Evolutionary conservation across 2,797 vertebrate species (phyloP).

Genomic region (Chloroceryle inda): DNA sequence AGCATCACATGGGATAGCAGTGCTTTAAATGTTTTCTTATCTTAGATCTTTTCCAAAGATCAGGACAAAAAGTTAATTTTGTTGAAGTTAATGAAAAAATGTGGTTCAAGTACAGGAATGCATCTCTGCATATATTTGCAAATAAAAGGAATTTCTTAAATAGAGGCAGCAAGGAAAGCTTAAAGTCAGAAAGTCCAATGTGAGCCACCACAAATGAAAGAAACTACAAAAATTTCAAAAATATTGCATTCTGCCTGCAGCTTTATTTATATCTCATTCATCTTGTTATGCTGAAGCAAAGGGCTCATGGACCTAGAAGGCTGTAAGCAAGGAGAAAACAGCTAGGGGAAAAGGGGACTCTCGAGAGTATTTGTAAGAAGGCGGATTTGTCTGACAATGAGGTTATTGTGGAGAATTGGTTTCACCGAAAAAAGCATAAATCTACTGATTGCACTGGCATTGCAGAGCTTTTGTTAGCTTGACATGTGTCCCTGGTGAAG

Average conservation of each 20-base stretch:
- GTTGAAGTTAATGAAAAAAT: background rate
- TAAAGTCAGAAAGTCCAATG: background rate
- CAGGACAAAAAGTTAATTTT: background rate
- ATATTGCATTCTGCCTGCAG: background rate
- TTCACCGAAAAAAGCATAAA: background rate
- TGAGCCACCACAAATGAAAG: background rate
- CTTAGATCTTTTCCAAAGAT: background rate
- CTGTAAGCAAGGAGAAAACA: background rate
- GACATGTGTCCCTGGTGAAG: background rate
- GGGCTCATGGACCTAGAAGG: background rate
- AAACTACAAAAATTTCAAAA: background rate
- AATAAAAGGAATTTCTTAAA: background rate
- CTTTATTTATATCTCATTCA: background rate
- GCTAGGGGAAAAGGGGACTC: background rate
- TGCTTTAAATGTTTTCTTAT: background rate
- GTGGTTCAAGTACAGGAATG: background rate
- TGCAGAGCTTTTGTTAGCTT: background rate
- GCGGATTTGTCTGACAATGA: background rate
- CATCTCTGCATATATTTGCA: background rate
- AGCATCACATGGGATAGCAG: background rate
- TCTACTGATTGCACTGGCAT: background rate
- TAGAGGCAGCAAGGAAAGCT: background rate
- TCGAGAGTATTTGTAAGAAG: background rate
- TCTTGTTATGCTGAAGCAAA: background rate
- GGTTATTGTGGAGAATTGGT: background rate